phyloP scores from a whole-genome alignment of 2,113 vertebrate species.

The Sardina pilchardus region DNA sequence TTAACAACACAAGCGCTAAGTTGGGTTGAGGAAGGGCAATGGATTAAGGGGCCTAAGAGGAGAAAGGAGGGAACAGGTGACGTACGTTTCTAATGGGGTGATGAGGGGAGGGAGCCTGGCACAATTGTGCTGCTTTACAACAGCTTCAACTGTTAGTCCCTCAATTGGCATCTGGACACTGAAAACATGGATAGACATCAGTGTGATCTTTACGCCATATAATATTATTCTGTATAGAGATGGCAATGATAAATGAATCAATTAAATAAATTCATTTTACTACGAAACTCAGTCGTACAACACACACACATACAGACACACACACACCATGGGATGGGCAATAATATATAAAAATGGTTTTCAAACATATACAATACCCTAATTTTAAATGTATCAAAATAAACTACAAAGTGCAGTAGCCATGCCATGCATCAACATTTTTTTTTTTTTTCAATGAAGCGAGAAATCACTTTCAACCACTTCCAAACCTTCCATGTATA shows the following conservation, averaged over 20 bases:
- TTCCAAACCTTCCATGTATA: too few species aligned
- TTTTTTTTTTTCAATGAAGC: too few species aligned
- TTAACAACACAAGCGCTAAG: slow-evolving; percentile 56
- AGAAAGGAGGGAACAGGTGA: slow-evolving; percentile 70
- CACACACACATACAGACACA: not conserved
- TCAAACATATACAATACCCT: too few species aligned
- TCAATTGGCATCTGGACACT: not conserved
- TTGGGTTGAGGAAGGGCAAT: slow-evolving; percentile 58
- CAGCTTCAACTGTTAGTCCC: not conserved
- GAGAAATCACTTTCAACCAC: too few species aligned
- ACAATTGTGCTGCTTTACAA: slow-evolving; percentile 10
- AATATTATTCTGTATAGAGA: not conserved
- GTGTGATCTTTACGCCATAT: not conserved
- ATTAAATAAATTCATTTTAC: not conserved
- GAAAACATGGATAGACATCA: not conserved
- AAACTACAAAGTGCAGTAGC: too few species aligned
- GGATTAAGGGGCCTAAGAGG: slow-evolving; percentile 61
- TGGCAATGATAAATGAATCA: not conserved
- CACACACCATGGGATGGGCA: not conserved
- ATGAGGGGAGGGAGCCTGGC: not conserved
- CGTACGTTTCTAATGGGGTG: slow-evolving; percentile 69
- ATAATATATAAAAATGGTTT: too few species aligned
- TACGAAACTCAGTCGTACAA: not conserved
- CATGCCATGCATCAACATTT: too few species aligned
- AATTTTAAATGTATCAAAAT: too few species aligned